A percentile compares a stretch with the other conserved stretches of the same genome.
Conservation (phyloP, 2,113 vertebrate species). For the Aspidoscelis tigris region DNA sequence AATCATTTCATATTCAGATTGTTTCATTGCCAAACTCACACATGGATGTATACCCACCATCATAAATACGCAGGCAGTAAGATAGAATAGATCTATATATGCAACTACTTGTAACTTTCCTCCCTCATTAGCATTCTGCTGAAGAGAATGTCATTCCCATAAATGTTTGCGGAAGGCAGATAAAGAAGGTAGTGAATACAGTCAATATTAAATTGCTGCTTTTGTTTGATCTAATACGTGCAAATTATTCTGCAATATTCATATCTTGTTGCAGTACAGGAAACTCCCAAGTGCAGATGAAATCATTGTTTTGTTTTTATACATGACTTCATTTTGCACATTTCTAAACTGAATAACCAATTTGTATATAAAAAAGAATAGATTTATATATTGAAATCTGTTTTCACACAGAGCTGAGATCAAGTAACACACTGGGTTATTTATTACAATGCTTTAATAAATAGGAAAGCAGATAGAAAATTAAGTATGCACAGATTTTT, state of each 20-base stretch:
- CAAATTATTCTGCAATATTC: constrained; percentile 39
- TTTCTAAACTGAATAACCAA: constrained; percentile 1
- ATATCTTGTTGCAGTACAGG: constrained; percentile 30
- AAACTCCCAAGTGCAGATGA: constrained; percentile 48
- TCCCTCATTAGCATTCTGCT: constrained; percentile 26
- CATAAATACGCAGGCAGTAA: background rate
- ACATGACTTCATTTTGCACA: constrained; percentile 33
- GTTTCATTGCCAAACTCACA: constrained; percentile 3
- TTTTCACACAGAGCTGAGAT: background rate
- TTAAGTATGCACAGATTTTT: background rate
- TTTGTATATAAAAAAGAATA: constrained; percentile 7
- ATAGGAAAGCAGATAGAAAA: background rate
- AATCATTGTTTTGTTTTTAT: constrained; percentile 41
- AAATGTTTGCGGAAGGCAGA: constrained; percentile 43
- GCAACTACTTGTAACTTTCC: constrained; percentile 16
- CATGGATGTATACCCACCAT: constrained; percentile 28
- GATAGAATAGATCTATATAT: background rate
- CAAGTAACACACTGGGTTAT: background rate
- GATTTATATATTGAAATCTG: constrained; percentile 4
- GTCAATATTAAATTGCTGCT: constrained; percentile 22
- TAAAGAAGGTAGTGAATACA: constrained; percentile 22
- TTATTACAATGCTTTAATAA: background rate
- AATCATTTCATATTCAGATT: background rate
- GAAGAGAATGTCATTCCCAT: constrained; percentile 34
- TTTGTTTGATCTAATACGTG: constrained; percentile 43